Evolutionary conservation across 2,797 vertebrate genomes (phyloP).

Genomic region (Phaenicophaeus curvirostris): DNA sequence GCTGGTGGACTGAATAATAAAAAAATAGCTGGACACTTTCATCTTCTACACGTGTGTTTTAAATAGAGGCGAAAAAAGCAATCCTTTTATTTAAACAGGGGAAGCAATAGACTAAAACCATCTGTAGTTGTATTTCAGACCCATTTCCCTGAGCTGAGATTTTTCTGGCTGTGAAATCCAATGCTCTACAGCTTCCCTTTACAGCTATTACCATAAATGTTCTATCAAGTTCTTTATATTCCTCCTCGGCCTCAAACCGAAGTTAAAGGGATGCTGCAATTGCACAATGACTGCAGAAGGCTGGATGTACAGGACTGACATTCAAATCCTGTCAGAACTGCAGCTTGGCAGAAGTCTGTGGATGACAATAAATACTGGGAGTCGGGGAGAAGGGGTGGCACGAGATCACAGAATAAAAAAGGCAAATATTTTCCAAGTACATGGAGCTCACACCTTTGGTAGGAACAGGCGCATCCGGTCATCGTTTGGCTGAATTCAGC

Average conservation of each 20-base stretch:
- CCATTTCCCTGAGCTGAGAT: slow-evolving; percentile 61
- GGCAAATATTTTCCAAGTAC: neutral
- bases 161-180: slow-evolving; percentile 70
- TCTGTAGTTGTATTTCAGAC: slow-evolving; percentile 69
- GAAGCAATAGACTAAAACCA: slow-evolving; percentile 64
- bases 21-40: slow-evolving; percentile 72
- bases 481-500: neutral
- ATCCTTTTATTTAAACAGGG: slow-evolving; percentile 68
- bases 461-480: neutral
- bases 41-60: slow-evolving; percentile 70
- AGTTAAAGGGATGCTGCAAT: slow-evolving; percentile 54
- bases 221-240: slow-evolving; percentile 68
- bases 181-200: slow-evolving; percentile 59
- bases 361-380: neutral
- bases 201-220: slow-evolving; percentile 64
- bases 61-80: slow-evolving; percentile 70
- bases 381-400: neutral
- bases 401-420: neutral
- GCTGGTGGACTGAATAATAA: slow-evolving; percentile 70
- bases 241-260: slow-evolving; percentile 40
- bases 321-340: slow-evolving; percentile 30
- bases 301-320: neutral
- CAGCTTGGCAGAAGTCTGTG: neutral
- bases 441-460: neutral
- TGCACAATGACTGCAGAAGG: neutral